A percentile compares a stretch with the other conserved stretches of the same genome.
Evolutionary conservation across 2,113 vertebrate species (phyloP).

Genomic region (Cryptotis parvus): DNA sequence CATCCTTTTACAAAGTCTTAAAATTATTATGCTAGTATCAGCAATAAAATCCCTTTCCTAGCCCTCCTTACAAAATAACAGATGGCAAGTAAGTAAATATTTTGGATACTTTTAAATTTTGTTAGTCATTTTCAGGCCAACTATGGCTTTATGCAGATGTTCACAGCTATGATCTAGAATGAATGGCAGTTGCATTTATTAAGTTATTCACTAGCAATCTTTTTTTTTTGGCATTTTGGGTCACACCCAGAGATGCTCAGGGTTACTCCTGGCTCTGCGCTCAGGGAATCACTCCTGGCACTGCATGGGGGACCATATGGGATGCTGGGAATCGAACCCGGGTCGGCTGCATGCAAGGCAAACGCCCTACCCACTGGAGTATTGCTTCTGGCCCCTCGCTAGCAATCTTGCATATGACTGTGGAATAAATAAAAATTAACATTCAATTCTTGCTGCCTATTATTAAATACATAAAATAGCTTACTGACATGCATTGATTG

Average conservation of each 20-base stretch:
- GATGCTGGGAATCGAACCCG: too few species aligned
- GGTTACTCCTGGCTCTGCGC: too few species aligned
- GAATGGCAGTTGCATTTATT: neutral
- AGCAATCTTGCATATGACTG: neutral
- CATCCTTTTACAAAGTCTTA: slow-evolving; percentile 20
- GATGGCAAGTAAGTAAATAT: slow-evolving; percentile 37
- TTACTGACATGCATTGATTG: neutral
- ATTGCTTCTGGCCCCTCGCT: too few species aligned
- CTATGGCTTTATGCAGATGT: slow-evolving; percentile 43
- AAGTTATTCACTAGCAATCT: neutral
- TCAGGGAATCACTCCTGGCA: too few species aligned
- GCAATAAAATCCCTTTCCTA: neutral
- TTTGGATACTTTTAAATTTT: slow-evolving; percentile 46
- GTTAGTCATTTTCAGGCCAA: slow-evolving; percentile 50
- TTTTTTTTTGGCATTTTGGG: too few species aligned
- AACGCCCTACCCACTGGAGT: too few species aligned
- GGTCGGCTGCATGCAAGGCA: too few species aligned
- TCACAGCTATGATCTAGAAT: neutral
- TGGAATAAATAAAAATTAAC: neutral
- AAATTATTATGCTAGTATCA: slow-evolving; percentile 24
- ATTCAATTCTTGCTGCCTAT: neutral
- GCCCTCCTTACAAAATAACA: slow-evolving; percentile 17
- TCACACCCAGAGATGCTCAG: too few species aligned
- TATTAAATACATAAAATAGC: slow-evolving; percentile 1
- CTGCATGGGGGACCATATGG: too few species aligned